Evolutionary conservation across 2,113 vertebrate genomes (phyloP), one percentile per base, ranked within the genome.

Genomic region (Psilopsiagon aurifrons): DNA sequence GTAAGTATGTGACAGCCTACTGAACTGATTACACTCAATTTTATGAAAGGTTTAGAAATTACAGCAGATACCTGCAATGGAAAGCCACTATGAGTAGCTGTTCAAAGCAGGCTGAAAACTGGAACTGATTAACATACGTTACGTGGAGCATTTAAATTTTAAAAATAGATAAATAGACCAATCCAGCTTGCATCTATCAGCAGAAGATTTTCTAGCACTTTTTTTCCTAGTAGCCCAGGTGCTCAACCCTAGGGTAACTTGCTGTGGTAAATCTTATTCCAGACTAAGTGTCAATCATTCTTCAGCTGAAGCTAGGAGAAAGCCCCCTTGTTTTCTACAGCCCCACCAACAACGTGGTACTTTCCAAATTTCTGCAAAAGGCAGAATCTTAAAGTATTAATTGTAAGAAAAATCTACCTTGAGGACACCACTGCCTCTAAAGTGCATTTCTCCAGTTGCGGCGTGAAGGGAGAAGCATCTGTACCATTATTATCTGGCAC

Each of bases 351-450:
- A 92, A 88, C 12, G 0, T 55, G 92, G 82, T 74, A 63, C 94
- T 96, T 94, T 70, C 92, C 90, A 83, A 33, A 74, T 47, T 83
- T 74, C 37, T 11, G 74, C 41, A 71, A 92, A 80, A 88, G 63
- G n/a, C 79, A 74, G 44, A 77, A 60, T 85, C 63, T 76, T 82
- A 35, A 87, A 94, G 20, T n/a, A 64, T 9, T 83, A 75, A 43
- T 25, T 83, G 44, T 22, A 88, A 66, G n/a, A 87, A 85, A 87
- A 92, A 73, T 79, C 49, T 73, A 49, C 70, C 70, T 85, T 49
- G 63, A 80, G 59, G 70, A 76, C 37, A 59, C 19, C 46, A 29
- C 28, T 54, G 29, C 17, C 31, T 85, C 54, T 68, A 22, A 86
- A 80, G 25, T 18, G 20, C 33, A 74, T 86, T 96, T 77, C 49